Evolutionary conservation across 2,797 vertebrate species (phyloP).

Genomic region (Apodemus agrarius): DNA sequence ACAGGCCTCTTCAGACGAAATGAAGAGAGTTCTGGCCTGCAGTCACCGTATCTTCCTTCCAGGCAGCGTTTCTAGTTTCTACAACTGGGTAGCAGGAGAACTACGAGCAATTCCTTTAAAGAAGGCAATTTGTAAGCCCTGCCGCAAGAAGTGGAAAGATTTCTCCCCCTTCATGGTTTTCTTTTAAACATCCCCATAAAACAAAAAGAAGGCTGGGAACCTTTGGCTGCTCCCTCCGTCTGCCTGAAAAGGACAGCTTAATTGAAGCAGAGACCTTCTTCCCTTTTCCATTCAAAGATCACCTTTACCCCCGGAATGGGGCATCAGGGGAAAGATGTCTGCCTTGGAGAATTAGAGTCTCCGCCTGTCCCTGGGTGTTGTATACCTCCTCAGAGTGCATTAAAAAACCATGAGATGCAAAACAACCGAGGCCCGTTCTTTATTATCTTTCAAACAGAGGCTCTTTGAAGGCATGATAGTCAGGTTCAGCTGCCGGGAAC

Average conservation of each 20-base stretch:
- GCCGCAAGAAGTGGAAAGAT: slow-evolving; percentile 78
- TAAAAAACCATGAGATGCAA: slow-evolving; percentile 62
- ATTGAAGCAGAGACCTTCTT: slow-evolving; percentile 64
- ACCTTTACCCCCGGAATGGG: slow-evolving; percentile 14
- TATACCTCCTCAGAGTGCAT: slow-evolving; percentile 42
- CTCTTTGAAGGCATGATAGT: slow-evolving; percentile 22
- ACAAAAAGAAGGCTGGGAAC: slow-evolving; percentile 84
- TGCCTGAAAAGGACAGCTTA: slow-evolving; percentile 66
- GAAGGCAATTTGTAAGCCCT: slow-evolving; percentile 81
- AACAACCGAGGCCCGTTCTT: slow-evolving; percentile 13
- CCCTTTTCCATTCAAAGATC: slow-evolving; percentile 65
- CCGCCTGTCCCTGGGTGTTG: not conserved
- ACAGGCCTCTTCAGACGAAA: slow-evolving; percentile 71
- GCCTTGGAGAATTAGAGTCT: slow-evolving; percentile 35
- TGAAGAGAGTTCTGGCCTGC: slow-evolving; percentile 61
- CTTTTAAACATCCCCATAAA: slow-evolving; percentile 84
- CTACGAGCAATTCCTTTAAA: slow-evolving; percentile 77
- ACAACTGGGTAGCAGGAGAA: slow-evolving; percentile 69
- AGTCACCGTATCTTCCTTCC: slow-evolving; percentile 79
- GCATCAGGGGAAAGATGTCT: slow-evolving; percentile 39
- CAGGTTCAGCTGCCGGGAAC: not conserved
- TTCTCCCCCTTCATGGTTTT: slow-evolving; percentile 78
- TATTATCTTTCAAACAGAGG: slow-evolving; percentile 17
- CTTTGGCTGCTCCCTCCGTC: slow-evolving; percentile 67
- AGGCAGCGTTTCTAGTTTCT: slow-evolving; percentile 76